Conservation (phyloP, 2,113 vertebrate species). For the Sprattus sprattus region DNA sequence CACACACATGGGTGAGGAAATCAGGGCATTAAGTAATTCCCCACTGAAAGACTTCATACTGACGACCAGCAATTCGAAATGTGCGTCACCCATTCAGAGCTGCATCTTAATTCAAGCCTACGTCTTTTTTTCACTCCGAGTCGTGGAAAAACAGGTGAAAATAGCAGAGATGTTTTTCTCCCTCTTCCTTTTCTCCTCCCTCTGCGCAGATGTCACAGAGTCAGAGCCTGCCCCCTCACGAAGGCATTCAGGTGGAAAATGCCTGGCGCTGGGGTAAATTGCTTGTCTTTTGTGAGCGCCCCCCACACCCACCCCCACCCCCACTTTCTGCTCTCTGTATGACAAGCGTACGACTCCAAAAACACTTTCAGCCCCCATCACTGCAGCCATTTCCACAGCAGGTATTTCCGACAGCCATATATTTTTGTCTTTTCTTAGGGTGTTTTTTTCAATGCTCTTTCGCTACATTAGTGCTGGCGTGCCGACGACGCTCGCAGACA, state of each 20-base stretch:
- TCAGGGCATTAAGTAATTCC: background rate
- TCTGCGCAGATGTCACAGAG: slow-evolving; percentile 27
- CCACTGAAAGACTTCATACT: background rate
- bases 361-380: background rate
- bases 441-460: slow-evolving; percentile 40
- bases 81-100: background rate
- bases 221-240: slow-evolving; percentile 32
- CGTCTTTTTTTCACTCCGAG: background rate
- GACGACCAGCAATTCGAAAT: background rate
- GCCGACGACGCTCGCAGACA: background rate
- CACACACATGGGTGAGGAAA: background rate
- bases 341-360: background rate
- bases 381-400: slow-evolving; percentile 15
- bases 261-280: slow-evolving; percentile 38
- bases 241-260: slow-evolving; percentile 42
- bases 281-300: slow-evolving; percentile 31
- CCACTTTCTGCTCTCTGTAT: slow-evolving; percentile 12
- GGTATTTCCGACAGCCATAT: slow-evolving; percentile 36
- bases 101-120: background rate
- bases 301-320: background rate
- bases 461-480: slow-evolving; percentile 25
- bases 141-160: background rate
- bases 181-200: slow-evolving; percentile 14
- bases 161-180: background rate
- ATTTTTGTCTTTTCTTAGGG: background rate